Base-by-base conservation (phyloP, 2,888 invertebrate genomes). In the Agrypnus murinus region DNA sequence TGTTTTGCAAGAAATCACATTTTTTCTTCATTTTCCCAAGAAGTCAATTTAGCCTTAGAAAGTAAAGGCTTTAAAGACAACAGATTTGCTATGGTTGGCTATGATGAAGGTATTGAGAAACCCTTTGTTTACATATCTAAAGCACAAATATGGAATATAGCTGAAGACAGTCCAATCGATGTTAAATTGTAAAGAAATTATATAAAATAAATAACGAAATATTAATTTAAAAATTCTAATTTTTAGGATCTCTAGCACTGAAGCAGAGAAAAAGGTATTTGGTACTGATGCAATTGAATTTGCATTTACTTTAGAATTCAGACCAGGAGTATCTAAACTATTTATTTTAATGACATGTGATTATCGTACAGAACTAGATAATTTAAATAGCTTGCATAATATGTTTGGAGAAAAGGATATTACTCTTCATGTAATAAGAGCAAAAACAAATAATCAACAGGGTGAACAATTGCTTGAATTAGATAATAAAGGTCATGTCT, bases 311-410 rank as follows among this genome's bases (percentile, higher is more conserved):
- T 85, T 94, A 40, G 90, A 92, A 59, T 94, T 92, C 87, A 89
- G 95, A 14, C 88, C 93, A 1, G 95, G 92, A 0, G 93, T 92
- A 6, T 91, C 94, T 0, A 92, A 94, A 80, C 92, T 92, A 0
- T 90, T 95, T 65, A 86, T 96, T 60, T 86, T 95, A 34, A 81
- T 95, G 79, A 92, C 93, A 0, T 95, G 95, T 84, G 74, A 71
- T 25, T 45, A 64, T 14, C 55, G 65, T 19, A 48, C 59, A 9
- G 74, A 77, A 32, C 15, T 73, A 6, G 71, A 75, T 45, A 73
- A 76, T 57, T 69, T 75, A 5, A 74, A 75, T 9, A 69, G 67
- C 38, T 66, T 78, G n/a, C 77, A 75, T 65, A 77, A 72, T 36
- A 73, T 72, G 65, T 67, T 78, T 40, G 75, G 76, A 10, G 77